Evolutionary conservation across 2,888 invertebrate species (phyloP), one percentile per base, ranked within the genome.

Genomic region (Caenorhabditis sp.): DNA sequence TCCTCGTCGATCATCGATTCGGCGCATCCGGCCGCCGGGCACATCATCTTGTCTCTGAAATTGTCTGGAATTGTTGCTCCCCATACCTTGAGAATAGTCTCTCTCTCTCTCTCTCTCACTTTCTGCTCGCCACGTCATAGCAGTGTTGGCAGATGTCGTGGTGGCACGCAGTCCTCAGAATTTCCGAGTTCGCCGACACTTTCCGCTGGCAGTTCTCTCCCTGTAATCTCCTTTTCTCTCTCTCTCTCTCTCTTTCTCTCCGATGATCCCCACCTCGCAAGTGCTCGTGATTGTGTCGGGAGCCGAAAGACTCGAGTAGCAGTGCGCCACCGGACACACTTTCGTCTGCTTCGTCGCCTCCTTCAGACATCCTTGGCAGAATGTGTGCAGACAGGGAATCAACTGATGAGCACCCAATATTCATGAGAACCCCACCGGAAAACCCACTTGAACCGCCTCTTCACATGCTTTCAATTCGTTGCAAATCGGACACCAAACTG

Each of bases 321-420:
- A 84, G 45, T 83, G 76, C 20, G 56, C 39, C 13, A 66, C 66
- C 3, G 84, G 84, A 66, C 84, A 84, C 3, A 76, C 61, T 52
- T 77, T 73, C n/a, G 39, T 22, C 46, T 62, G 63, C 27, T 61
- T 56, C 13, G 71, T 48, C n/a, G 58, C 37, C 20, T 75, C 75
- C 26, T 61, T 46, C 15, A 81, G 43, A 55, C 83, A 84, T n/a
- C 66, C 58, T n/a, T 56, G 59, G 50, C 84, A 84, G 73, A 82
- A 79, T 22, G 80, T 78, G 61, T 84, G 84, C 26, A 83, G 72
- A 59, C 84, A 84, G n/a, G 84, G 84, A 43, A 81, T 71, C 22
- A 84, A 58, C 70, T 83, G 77, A 27, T 5, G 7, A 0, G 15
- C n/a, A 24, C 6, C 2, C 6, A 1, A 62, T 61, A 22, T 71